phyloP scores from a whole-genome alignment of 2,113 vertebrate species.

The Anhinga rufa region DNA sequence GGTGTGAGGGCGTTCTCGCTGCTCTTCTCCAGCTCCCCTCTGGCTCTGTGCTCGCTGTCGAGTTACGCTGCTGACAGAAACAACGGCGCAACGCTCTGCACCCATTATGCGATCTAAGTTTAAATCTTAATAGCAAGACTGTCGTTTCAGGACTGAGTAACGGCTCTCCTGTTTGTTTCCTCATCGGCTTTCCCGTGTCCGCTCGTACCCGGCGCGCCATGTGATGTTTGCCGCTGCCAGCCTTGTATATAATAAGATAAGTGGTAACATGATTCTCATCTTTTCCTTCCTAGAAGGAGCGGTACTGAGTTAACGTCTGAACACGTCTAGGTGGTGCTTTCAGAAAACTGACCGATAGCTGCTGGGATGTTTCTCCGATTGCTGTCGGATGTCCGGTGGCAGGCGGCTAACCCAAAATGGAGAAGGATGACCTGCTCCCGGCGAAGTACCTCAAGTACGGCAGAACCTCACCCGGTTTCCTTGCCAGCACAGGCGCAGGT shows the following conservation, averaged over 20 bases:
- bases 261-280: background rate
- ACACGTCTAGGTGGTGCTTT: background rate
- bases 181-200: background rate
- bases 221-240: background rate
- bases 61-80: accelerated
- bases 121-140: background rate
- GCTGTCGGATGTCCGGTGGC: conserved; percentile 62
- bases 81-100: background rate
- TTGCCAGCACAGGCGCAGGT: conserved; percentile 86
- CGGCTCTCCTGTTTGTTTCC: background rate
- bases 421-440: conserved; percentile 43
- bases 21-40: accelerated
- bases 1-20: accelerated
- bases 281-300: conserved; percentile 23
- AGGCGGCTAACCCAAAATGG: conserved; percentile 47
- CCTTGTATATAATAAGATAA: background rate
- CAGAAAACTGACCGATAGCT: conserved; percentile 13
- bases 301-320: background rate
- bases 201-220: accelerated
- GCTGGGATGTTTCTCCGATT: conserved; percentile 77
- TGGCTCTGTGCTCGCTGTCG: background rate
- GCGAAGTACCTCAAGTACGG: conserved; percentile 21
- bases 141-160: background rate
- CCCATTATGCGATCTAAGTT: accelerated
- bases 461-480: conserved; percentile 57